Evolutionary conservation across 2,888 invertebrate species (phyloP), one percentile per base, ranked within the genome.

Genomic region (Stenichneumon culpator): DNA sequence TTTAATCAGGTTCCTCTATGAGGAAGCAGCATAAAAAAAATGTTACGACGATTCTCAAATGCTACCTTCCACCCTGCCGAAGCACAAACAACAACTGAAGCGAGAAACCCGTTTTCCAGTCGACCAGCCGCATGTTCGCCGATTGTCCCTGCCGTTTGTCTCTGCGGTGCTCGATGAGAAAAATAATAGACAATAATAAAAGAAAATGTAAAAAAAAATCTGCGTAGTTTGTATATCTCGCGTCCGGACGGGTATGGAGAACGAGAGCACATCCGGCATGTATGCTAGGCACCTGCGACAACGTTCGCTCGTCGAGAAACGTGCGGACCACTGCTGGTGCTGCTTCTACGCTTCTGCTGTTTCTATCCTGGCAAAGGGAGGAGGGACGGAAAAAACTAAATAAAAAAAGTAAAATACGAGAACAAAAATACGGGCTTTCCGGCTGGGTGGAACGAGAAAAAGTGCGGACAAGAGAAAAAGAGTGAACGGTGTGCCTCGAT

Each of bases 281-380:
- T 68, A 44, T 73, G 54, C 32, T n/a, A 74, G 73, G 68, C 79
- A 79, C 79, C 79, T 79, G 79, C 57, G 83, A 69, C 79, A 83
- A 65, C 57, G 68, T 73, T n/a, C 68, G 44, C 50, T 68, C 69
- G 65, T 65, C 74, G 54, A 68, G 77, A 50, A 78, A 68, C 81
- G 52, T 68, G 73, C 47, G 67, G 63, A 52, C 39, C 52, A 32
- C 67, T 14, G 28, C 52, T 54, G 50, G 36, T 11, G 54, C 65
- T 67, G 22, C 68, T 67, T 47, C 16, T 47, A 47, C 44, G 36
- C 68, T 47, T 47, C 57, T 74, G 47, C 5, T 22, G 68, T 60
- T 44, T 78, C 52, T 14, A 16, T 22, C 28, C 22, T 47, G 60
- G 57, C 28, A 50, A 50, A 32, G n/a, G 52, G 19, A 36, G 28